phyloP scores from a whole-genome alignment of 2,888 invertebrate species.

The Trichogramma evanescens region DNA sequence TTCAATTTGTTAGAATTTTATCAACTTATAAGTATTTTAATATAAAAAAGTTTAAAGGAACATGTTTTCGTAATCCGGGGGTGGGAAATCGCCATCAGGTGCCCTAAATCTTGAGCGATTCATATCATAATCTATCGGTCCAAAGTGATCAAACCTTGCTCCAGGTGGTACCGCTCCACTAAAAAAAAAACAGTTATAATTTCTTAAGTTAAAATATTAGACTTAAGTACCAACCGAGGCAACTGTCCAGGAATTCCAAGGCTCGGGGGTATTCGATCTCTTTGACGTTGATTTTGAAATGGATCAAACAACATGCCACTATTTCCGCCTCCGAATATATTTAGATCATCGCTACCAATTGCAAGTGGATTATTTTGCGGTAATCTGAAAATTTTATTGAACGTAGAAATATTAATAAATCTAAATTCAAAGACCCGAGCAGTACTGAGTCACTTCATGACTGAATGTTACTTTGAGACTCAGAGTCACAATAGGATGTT shows the following conservation, averaged over 20 bases:
- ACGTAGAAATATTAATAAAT: background rate
- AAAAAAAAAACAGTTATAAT: slow-evolving; percentile 25
- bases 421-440: background rate
- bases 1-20: background rate
- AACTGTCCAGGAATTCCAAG: slow-evolving; percentile 55
- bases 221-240: slow-evolving; percentile 49
- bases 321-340: slow-evolving; percentile 69
- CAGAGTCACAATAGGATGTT: too few species aligned
- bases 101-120: slow-evolving; percentile 41
- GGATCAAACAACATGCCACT: slow-evolving; percentile 76
- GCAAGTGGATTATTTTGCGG: slow-evolving; percentile 28
- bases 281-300: slow-evolving; percentile 24
- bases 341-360: slow-evolving; percentile 69
- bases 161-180: slow-evolving; percentile 68
- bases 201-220: background rate
- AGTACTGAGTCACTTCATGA: background rate
- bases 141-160: slow-evolving; percentile 80
- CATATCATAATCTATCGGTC: slow-evolving; percentile 52
- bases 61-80: slow-evolving; percentile 72
- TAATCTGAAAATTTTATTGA: slow-evolving; percentile 11
- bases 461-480: too few species aligned
- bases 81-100: slow-evolving; percentile 67
- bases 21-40: background rate
- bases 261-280: slow-evolving; percentile 28
- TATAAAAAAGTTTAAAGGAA: slow-evolving; percentile 55